These are phyloP conservation scores for Drosophila subpulchrella DNA, from an alignment of 1,140 invertebrate species.

Conservation along the genomic window DNA sequence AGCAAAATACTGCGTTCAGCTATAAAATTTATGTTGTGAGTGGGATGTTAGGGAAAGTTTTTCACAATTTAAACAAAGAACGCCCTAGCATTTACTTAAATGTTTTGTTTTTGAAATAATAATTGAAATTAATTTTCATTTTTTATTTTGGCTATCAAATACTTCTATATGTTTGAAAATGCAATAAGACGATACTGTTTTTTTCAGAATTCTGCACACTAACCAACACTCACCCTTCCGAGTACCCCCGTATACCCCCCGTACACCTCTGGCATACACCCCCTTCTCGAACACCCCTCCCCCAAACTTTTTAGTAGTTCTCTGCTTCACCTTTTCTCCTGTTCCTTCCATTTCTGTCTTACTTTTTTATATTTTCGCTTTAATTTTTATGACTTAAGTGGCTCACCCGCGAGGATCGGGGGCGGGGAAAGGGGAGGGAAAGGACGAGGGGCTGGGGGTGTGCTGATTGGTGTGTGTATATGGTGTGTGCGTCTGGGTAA, in stretches of 20 bases:
- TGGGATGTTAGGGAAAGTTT: no score
- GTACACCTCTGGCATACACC: neutral
- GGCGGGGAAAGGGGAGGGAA: neutral
- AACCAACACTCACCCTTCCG: neutral
- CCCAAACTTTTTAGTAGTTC: conserved; percentile 26
- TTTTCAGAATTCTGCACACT: no score
- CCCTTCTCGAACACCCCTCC: neutral
- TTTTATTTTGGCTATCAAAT: neutral
- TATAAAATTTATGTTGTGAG: no score
- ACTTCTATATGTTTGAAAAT: neutral
- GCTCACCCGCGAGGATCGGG: conserved; percentile 25
- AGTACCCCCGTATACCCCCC: neutral
- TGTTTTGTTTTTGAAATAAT: no score
- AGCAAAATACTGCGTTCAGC: no score
- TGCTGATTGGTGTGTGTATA: conserved; percentile 1
- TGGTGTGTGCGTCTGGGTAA: conserved; percentile 31
- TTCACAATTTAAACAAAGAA: no score
- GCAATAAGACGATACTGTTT: neutral
- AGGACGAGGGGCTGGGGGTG: conserved; percentile 1
- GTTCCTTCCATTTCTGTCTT: conserved; percentile 13
- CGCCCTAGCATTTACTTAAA: no score
- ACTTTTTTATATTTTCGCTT: conserved; percentile 46
- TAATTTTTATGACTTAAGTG: conserved; percentile 82
- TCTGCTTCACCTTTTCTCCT: conserved; percentile 1
- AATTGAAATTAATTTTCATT: no score